Evolutionary conservation across 2,888 invertebrate species (phyloP).

Genomic region (Mechanitis mazaeus): DNA sequence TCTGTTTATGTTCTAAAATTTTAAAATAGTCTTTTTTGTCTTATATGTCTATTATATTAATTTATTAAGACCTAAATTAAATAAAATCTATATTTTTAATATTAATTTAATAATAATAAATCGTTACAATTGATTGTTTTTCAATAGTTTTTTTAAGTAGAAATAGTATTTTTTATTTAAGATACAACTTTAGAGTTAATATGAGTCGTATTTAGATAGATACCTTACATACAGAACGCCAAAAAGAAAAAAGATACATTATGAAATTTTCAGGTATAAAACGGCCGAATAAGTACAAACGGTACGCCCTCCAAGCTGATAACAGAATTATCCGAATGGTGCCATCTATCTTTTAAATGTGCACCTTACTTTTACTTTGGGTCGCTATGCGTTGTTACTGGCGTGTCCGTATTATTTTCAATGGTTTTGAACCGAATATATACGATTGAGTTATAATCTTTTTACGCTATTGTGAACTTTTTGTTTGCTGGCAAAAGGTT

Average conservation of each 20-base stretch:
- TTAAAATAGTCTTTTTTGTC: no score
- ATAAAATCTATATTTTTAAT: no score
- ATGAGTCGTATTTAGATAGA: not conserved
- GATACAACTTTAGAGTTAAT: not conserved
- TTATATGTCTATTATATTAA: no score
- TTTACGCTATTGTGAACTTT: slow-evolving; percentile 16
- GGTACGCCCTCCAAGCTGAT: slow-evolving; percentile 75
- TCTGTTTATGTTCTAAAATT: no score
- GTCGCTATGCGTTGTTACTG: slow-evolving; percentile 31
- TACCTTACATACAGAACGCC: not conserved
- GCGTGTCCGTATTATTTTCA: slow-evolving; percentile 20
- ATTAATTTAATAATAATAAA: no score
- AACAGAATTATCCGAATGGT: slow-evolving; percentile 81
- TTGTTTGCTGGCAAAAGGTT: slow-evolving; percentile 12
- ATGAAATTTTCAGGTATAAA: slow-evolving; percentile 70
- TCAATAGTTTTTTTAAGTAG: no score
- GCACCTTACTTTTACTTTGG: slow-evolving; percentile 70
- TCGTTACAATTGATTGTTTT: no score
- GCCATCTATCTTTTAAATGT: slow-evolving; percentile 81
- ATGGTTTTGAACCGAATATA: slow-evolving; percentile 19
- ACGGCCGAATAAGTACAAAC: slow-evolving; percentile 70
- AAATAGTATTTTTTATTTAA: no score
- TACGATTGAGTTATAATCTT: slow-evolving; percentile 18
- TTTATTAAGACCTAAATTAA: no score
- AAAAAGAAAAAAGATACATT: slow-evolving; percentile 1